phyloP scores from a whole-genome alignment of 2,888 invertebrate genomes.

The Neoaliturus tenellus region DNA sequence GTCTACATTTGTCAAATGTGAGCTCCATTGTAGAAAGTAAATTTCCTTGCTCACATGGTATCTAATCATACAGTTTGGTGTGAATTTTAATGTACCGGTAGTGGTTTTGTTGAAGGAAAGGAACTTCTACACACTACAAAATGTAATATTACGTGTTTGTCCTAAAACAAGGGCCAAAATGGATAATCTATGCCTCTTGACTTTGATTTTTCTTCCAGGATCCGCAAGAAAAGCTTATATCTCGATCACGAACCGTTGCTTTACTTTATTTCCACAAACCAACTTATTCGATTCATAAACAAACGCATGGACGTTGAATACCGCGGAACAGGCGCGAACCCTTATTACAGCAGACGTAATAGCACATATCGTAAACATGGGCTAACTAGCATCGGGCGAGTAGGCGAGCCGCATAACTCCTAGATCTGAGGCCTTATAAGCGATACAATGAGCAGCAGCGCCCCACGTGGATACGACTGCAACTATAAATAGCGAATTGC shows the following conservation, averaged over 20 bases:
- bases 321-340: background rate
- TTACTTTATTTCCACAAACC: background rate
- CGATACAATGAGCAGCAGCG: slow-evolving; percentile 30
- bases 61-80: too few species aligned
- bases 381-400: slow-evolving; percentile 4
- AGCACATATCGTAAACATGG: slow-evolving; percentile 18
- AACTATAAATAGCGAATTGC: slow-evolving; percentile 9
- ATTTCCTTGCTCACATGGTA: too few species aligned
- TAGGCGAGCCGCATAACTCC: slow-evolving; percentile 6
- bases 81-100: too few species aligned
- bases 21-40: too few species aligned
- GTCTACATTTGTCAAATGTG: background rate
- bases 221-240: too few species aligned
- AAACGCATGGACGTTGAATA: background rate
- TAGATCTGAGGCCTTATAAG: slow-evolving; percentile 38
- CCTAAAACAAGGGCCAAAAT: too few species aligned
- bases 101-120: too few species aligned
- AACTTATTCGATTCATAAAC: background rate
- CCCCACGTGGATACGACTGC: slow-evolving; percentile 12
- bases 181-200: too few species aligned
- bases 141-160: too few species aligned
- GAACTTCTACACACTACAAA: too few species aligned
- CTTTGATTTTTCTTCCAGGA: too few species aligned
- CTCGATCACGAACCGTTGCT: too few species aligned
- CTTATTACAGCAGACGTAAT: background rate